Evolutionary conservation across 2,113 vertebrate species (phyloP).

Genomic region (Pollachius pollachius): DNA sequence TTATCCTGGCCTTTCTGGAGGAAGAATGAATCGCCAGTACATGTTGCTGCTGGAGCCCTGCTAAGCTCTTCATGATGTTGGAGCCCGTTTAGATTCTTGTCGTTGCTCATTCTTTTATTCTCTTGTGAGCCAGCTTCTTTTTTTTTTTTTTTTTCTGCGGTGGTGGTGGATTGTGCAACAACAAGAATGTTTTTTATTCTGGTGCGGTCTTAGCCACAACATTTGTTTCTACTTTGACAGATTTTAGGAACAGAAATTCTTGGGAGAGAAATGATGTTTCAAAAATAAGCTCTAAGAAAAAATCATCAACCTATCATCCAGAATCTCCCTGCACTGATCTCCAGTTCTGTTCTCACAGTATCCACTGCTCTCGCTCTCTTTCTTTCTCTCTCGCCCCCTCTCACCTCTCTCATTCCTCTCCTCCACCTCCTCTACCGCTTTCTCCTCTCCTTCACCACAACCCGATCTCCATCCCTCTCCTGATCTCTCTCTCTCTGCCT

Average conservation of each 20-base stretch:
- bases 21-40: slow-evolving; percentile 29
- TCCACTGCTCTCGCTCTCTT: slow-evolving; percentile 3
- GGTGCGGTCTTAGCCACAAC: slow-evolving; percentile 60
- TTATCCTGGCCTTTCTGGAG: slow-evolving; percentile 15
- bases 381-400: slow-evolving; percentile 8
- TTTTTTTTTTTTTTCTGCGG: slow-evolving; percentile 20
- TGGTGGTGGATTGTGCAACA: slow-evolving; percentile 66
- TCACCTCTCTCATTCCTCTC: slow-evolving; percentile 8
- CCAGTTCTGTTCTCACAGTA: slow-evolving; percentile 19
- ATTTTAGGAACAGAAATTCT: slow-evolving; percentile 63
- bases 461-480: neutral
- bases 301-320: slow-evolving; percentile 45
- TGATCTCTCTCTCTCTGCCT: too few relatives aligned
- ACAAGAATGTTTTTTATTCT: slow-evolving; percentile 68
- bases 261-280: slow-evolving; percentile 53
- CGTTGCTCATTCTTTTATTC: slow-evolving; percentile 60
- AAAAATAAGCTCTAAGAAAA: slow-evolving; percentile 49
- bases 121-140: slow-evolving; percentile 58
- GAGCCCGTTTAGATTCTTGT: slow-evolving; percentile 61
- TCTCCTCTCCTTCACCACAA: slow-evolving; percentile 6
- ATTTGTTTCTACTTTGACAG: slow-evolving; percentile 74
- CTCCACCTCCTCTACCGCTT: slow-evolving; percentile 21
- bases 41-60: slow-evolving; percentile 32
- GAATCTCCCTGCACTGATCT: neutral
- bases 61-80: slow-evolving; percentile 51